Evolutionary conservation across 2,797 vertebrate genomes (phyloP), one percentile per base, ranked within the genome.

Genomic region (Spinus pinus): DNA sequence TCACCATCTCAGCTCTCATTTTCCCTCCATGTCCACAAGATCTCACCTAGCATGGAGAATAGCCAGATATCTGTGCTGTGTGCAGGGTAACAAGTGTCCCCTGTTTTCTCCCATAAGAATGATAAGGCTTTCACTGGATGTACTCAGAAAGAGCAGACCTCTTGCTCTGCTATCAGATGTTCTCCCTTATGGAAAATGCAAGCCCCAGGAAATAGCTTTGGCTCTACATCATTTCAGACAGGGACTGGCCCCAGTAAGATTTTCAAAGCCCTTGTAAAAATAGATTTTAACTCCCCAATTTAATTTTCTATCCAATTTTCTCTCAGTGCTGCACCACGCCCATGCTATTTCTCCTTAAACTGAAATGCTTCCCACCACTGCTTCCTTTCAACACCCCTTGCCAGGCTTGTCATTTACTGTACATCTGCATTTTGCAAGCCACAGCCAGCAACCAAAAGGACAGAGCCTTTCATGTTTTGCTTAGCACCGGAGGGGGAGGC

Each of bases 181-280:
- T 93, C 77, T 91, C 80, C 62, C 82, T 88, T 72, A 75, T 33
- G 73, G 77, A 88, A 94, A 93, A 88, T 58, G 51, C 61, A 94
- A 96, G 44, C 58, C 69, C 61, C 75, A 60, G 84, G 89, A 95
- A 93, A 92, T 12, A 86, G 69, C 88, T 88, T 69, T 15, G 47
- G 62, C 47, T 90, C 84, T 93, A 62, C 88, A 86, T 95, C 69
- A 94, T 86, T 95, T 93, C 82, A 94, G 77, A 86, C 91, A 88
- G 75, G 54, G 58, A 46, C 50, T 80, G 84, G 88, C 65, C 81
- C 57, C 60, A 92, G 75, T 3, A 21, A 89, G 79, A 86, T 85
- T 94, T 92, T 92, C 73, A 91, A 88, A 93, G 50, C 24, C 56
- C 57, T 53, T 31, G 86, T 90, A 96, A 86, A 96, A 96, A 83